phyloP scores from a whole-genome alignment of 2,797 vertebrate genomes.

The Dallia pectoralis region DNA sequence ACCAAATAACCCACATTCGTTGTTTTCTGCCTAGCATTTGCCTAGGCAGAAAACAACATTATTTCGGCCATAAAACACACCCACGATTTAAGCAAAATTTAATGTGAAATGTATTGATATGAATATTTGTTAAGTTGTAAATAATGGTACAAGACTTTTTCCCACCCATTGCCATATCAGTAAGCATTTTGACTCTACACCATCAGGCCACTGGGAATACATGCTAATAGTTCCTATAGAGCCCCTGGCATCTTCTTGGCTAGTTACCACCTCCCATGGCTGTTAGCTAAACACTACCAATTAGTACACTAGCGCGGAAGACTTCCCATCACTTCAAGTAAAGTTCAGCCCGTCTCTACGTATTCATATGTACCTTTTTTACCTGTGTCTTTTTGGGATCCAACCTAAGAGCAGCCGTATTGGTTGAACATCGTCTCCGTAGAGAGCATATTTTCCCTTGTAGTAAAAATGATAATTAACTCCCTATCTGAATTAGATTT shows the following conservation, averaged over 20 bases:
- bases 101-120: too few species aligned
- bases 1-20: too few species aligned
- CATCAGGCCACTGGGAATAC: conserved; percentile 1
- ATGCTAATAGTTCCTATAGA: conserved; percentile 8
- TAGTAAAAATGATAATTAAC: conserved; percentile 72
- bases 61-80: too few species aligned
- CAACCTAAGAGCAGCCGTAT: conserved; percentile 55
- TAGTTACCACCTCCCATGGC: neutral
- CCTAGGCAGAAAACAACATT: too few species aligned
- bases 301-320: conserved; percentile 7
- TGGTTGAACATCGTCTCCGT: conserved; percentile 39
- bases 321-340: neutral
- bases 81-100: too few species aligned
- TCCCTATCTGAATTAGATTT: conserved; percentile 73
- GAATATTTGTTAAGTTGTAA: neutral
- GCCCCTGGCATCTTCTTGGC: conserved; percentile 9
- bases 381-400: conserved; percentile 37
- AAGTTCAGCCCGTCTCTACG: conserved; percentile 28
- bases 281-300: conserved; percentile 14
- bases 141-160: neutral
- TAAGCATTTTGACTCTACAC: neutral
- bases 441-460: conserved; percentile 53
- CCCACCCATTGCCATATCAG: neutral
- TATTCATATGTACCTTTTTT: conserved; percentile 34
- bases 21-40: too few species aligned